Evolutionary conservation across 1,140 invertebrate species (phyloP), one percentile per base, ranked within the genome.

Genomic region (Lepidostoma basale): DNA sequence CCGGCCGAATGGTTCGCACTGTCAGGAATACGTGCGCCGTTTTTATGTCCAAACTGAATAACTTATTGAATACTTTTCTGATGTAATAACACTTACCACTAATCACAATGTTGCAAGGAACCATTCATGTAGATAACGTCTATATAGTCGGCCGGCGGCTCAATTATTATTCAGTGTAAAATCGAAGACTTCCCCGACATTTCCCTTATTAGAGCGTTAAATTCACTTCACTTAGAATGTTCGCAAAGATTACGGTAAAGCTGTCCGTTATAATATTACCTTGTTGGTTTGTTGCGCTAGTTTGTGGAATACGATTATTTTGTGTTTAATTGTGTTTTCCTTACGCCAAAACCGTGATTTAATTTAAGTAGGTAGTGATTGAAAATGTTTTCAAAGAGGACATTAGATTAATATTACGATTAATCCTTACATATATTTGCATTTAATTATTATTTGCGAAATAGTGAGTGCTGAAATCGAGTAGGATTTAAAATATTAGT

Each of bases 31-130:
- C 69, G 69, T 71, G 54, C 60, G 40, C 39, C 23, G 54, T 68
- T 72, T 72, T 68, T 67, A 9, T 58, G 52, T 18, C 56, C 33
- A 68, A 68, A 68, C 33, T 42, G 49, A 60, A 54, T 66, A 64
- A 64, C 40, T 72, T 68, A 69, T 67, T 42, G 60, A 72, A 72
- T 72, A 69, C 71, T 63, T 67, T 10, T 40, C 52, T 67, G 64
- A 68, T 67, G 67, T 69, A 68, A 72, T 62, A 39, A n/a, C n/a
- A n/a, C n/a, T 63, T 62, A 22, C 30, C 63, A 59, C 33, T 42
- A 49, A 49, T 56, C 14, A 54, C 58, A 69, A 67, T 73, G 68
- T 73, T 69, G 71, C 71, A 73, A 73, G 64, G 47, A 68, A 52
- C 30, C 67, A 67, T 67, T 73, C 64, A 67, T 69, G 67, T 69